Conservation (phyloP, 2,797 vertebrate genomes). For the Micromesistius poutassou region DNA sequence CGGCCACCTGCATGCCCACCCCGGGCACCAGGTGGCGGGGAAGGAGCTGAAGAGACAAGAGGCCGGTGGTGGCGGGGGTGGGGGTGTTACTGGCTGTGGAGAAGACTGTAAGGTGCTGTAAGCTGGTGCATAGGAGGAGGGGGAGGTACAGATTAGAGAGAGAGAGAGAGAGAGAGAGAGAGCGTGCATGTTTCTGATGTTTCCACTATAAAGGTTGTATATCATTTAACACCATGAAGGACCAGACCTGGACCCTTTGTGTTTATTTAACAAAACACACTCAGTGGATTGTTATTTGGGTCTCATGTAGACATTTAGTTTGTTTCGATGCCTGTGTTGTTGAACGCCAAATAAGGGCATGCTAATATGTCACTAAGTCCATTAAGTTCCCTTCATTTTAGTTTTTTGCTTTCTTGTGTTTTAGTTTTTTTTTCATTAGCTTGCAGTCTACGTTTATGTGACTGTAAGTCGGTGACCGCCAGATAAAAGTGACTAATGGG, state of each 20-base stretch:
- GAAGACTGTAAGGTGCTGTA: slow-evolving; percentile 3
- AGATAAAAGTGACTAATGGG: not conserved
- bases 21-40: not conserved
- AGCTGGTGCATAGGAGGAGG: not conserved
- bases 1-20: not conserved
- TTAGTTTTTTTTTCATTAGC: not conserved
- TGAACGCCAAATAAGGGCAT: slow-evolving; percentile 29
- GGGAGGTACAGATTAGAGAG: not conserved
- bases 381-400: not conserved
- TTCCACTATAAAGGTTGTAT: not conserved
- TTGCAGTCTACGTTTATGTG: not conserved
- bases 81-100: not conserved
- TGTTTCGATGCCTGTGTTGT: slow-evolving; percentile 41
- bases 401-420: not conserved
- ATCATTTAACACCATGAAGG: not conserved
- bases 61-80: not conserved
- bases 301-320: slow-evolving; percentile 17
- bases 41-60: not conserved
- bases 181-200: not conserved
- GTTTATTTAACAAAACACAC: slow-evolving; percentile 10
- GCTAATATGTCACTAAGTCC: not conserved
- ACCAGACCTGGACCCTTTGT: too few species aligned
- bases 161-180: not conserved
- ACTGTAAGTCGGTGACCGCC: not conserved
- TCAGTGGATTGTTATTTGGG: slow-evolving; percentile 32